A percentile compares a stretch with the other conserved stretches of the same genome.
Evolutionary conservation across 2,888 invertebrate species (phyloP).

Genomic region (Agrotis ipsilon): DNA sequence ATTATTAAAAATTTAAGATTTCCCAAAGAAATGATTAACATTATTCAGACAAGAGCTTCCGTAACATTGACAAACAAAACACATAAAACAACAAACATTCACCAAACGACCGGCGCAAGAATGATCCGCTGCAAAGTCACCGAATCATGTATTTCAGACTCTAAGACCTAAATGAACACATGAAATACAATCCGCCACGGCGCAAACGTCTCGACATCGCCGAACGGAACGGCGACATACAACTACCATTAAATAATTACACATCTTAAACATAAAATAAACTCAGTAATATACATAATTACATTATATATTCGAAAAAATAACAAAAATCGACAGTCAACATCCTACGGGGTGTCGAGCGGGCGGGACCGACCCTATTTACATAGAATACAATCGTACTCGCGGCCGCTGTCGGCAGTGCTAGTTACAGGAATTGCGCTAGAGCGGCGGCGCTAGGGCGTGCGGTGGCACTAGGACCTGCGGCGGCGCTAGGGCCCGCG

Average conservation of each 20-base stretch:
- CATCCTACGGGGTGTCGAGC: slow-evolving; percentile 64
- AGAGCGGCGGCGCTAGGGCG: slow-evolving; percentile 47
- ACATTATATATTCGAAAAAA: slow-evolving; percentile 90
- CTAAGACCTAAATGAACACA: slow-evolving; percentile 91
- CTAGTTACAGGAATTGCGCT: slow-evolving; percentile 64
- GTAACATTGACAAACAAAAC: slow-evolving; percentile 87
- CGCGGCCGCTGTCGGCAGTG: slow-evolving; percentile 63
- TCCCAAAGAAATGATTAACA: slow-evolving; percentile 89
- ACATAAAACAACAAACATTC: slow-evolving; percentile 89
- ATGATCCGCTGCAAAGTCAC: slow-evolving; percentile 81
- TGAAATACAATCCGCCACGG: slow-evolving; percentile 87
- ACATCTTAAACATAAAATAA: slow-evolving; percentile 89
- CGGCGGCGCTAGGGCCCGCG: slow-evolving; percentile 42
- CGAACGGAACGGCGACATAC: slow-evolving; percentile 78
- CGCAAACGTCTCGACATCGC: slow-evolving; percentile 75
- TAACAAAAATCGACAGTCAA: slow-evolving; percentile 82
- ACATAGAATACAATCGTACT: slow-evolving; percentile 66
- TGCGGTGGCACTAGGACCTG: slow-evolving; percentile 37
- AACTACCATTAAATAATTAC: slow-evolving; percentile 89
- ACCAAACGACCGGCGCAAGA: slow-evolving; percentile 83
- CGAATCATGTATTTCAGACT: slow-evolving; percentile 86
- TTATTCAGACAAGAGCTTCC: slow-evolving; percentile 88
- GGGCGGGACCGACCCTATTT: slow-evolving; percentile 61
- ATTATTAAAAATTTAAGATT: slow-evolving; percentile 69
- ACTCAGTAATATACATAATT: slow-evolving; percentile 91